Evolutionary conservation across 2,888 invertebrate species (phyloP), one percentile per base, ranked within the genome.

Genomic region (Dicyrtomina minuta): DNA sequence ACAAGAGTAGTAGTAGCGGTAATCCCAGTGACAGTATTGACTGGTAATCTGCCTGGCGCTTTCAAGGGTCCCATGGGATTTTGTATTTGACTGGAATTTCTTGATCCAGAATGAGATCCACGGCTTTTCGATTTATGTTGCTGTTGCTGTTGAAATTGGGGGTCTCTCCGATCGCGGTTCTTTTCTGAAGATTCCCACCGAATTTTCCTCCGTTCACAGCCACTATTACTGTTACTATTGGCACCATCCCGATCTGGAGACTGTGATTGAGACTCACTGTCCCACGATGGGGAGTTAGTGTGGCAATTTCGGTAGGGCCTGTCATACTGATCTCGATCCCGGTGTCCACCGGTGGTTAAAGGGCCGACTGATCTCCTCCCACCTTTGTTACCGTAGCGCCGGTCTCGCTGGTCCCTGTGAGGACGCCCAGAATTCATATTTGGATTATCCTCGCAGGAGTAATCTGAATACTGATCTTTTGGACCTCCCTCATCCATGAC

Each of bases 401-500:
- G 74, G 22, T 39, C 43, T 55, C 15, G 46, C 27, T 27, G 26
- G 12, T 49, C 59, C 3, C 15, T 12, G 44, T 33, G 33, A 8
- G 4, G 33, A 5, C 33, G 4, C 33, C 33, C 33, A 5, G 33
- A 8, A 33, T 33, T 39, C 20, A n/a, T n/a, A 49, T 62, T 46
- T 24, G 66, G 27, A 41, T 22, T 56, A 6, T 66, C 66, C 43
- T 83, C 79, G 61, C 80, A 69, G 74, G 80, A 79, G 61, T 81
- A 79, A 13, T 82, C 82, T 70, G 81, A 82, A 22, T 81, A 81
- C 39, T 81, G 77, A n/a, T n/a, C n/a, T n/a, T 58, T 81, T 77
- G 20, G 74, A 81, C 56, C 81, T 78, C 17, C 82, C 81, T 20
- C 82, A 61, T 86, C 87, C 66, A 83, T 82, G 64, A 83, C 83